These are phyloP conservation scores for Adela reaumurella DNA, from an alignment of 2,888 invertebrate species.

Conservation along the genomic window DNA sequence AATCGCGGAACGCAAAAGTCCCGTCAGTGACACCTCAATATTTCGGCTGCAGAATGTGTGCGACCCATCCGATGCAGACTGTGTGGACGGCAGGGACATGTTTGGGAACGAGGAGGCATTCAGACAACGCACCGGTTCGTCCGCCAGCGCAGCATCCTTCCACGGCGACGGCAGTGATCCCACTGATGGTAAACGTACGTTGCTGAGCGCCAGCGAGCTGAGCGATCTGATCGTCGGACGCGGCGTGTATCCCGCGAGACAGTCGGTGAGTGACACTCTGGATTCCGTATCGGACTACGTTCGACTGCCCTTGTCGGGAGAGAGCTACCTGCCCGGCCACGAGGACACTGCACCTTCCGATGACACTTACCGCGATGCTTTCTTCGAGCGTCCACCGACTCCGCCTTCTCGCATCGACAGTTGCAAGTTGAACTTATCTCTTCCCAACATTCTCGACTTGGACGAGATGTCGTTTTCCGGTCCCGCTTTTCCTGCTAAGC, in stretches of 20 bases:
- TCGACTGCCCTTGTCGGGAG: constrained; percentile 58
- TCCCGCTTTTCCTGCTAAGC: constrained; percentile 41
- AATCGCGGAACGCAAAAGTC: constrained; percentile 21
- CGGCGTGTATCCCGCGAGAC: constrained; percentile 66
- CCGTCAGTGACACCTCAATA: constrained; percentile 44
- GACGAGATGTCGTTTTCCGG: constrained; percentile 23
- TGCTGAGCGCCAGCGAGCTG: constrained; percentile 78
- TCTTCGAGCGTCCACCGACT: constrained; percentile 60
- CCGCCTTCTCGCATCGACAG: constrained; percentile 70
- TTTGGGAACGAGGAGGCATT: constrained; percentile 47
- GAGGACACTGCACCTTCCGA: constrained; percentile 60
- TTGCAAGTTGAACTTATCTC: constrained; percentile 41
- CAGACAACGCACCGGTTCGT: constrained; percentile 71
- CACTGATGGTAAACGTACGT: constrained; percentile 70
- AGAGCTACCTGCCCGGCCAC: constrained; percentile 57
- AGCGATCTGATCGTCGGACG: constrained; percentile 81
- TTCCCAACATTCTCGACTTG: constrained; percentile 45
- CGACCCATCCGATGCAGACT: constrained; percentile 35
- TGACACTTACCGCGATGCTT: constrained; percentile 45
- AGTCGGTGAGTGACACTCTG: constrained; percentile 79
- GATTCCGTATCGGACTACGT: constrained; percentile 91
- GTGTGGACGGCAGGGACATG: constrained; percentile 51
- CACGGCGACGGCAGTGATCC: constrained; percentile 89
- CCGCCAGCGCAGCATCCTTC: constrained; percentile 76
- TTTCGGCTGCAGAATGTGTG: constrained; percentile 19